These are phyloP conservation scores for Andrena flavipes DNA, from an alignment of 2,888 invertebrate genomes.

Conservation along the genomic window DNA sequence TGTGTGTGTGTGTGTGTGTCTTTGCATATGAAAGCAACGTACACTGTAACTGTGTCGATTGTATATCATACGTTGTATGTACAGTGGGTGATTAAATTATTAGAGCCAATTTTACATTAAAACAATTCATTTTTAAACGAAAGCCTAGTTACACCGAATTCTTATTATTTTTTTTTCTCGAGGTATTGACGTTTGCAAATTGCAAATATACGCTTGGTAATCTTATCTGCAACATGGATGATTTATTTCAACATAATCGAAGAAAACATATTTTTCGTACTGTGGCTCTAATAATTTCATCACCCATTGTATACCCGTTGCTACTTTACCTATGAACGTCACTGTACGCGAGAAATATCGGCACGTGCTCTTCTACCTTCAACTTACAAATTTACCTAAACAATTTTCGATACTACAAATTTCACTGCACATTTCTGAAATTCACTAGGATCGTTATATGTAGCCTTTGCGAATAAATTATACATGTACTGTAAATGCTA, in stretches of 20 bases:
- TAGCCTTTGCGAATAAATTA: constrained; percentile 45
- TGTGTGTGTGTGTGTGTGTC: constrained; percentile 8
- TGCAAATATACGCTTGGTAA: too few species aligned
- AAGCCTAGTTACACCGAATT: too few species aligned
- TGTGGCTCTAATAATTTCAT: not conserved
- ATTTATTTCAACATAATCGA: too few species aligned
- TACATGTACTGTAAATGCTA: constrained; percentile 53
- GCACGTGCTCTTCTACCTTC: constrained; percentile 23
- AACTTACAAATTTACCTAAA: constrained; percentile 32
- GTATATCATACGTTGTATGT: constrained; percentile 3
- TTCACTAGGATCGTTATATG: constrained; percentile 26
- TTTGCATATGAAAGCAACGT: constrained; percentile 24
- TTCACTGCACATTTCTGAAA: constrained; percentile 16
- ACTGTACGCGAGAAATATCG: constrained; percentile 6
- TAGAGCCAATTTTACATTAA: too few species aligned
- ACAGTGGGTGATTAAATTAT: not conserved
- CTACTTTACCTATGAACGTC: constrained; percentile 27
- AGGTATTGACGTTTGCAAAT: too few species aligned
- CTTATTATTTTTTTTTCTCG: too few species aligned
- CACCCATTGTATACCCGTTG: not conserved
- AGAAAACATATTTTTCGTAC: too few species aligned
- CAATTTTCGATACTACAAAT: constrained; percentile 29
- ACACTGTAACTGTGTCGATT: not conserved
- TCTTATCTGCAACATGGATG: too few species aligned
- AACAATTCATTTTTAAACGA: too few species aligned